Percentiles rank a stretch among this genome's conserved stretches.
phyloP scores from a whole-genome alignment of 2,888 invertebrate species.

The Bombylius major region DNA sequence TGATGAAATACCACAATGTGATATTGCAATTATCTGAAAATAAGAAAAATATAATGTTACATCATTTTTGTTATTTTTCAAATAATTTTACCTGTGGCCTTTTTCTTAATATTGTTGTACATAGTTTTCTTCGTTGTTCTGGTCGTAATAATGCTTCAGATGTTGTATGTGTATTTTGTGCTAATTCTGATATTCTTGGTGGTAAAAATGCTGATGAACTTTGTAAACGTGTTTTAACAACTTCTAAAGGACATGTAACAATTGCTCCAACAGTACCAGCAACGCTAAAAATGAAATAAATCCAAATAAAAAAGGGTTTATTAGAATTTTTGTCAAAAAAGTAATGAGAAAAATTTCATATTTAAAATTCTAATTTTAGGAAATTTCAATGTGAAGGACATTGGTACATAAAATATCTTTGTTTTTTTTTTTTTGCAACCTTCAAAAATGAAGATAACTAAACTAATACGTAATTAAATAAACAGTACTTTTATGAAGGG shows the following conservation, averaged over 20 bases:
- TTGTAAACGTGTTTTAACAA: conserved; percentile 93
- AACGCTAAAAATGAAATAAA: conserved; percentile 48
- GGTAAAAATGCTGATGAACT: conserved; percentile 63
- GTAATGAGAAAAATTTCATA: not conserved
- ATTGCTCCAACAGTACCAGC: conserved; percentile 96
- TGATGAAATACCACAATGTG: conserved; percentile 49
- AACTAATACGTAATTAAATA: too few relatives aligned
- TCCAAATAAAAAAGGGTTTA: too few relatives aligned
- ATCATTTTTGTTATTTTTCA: not conserved
- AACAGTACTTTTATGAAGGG: too few relatives aligned
- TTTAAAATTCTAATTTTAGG: not conserved
- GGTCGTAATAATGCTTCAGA: conserved; percentile 41
- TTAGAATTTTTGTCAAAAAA: too few relatives aligned
- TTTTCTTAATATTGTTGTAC: conserved; percentile 54
- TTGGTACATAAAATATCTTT: too few relatives aligned
- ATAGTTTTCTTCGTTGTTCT: conserved; percentile 58
- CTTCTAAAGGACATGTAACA: conserved; percentile 93
- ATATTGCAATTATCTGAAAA: conserved; percentile 41
- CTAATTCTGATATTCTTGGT: conserved; percentile 34
- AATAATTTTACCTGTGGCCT: conserved; percentile 53
- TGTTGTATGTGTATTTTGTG: conserved; percentile 32
- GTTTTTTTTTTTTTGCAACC: too few relatives aligned
- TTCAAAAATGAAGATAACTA: too few relatives aligned
- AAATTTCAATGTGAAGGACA: not conserved
- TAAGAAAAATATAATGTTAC: not conserved